A percentile compares a stretch with the other conserved stretches of the same genome.
phyloP scores from a whole-genome alignment of 2,113 vertebrate genomes.

The Taxidea taxus region DNA sequence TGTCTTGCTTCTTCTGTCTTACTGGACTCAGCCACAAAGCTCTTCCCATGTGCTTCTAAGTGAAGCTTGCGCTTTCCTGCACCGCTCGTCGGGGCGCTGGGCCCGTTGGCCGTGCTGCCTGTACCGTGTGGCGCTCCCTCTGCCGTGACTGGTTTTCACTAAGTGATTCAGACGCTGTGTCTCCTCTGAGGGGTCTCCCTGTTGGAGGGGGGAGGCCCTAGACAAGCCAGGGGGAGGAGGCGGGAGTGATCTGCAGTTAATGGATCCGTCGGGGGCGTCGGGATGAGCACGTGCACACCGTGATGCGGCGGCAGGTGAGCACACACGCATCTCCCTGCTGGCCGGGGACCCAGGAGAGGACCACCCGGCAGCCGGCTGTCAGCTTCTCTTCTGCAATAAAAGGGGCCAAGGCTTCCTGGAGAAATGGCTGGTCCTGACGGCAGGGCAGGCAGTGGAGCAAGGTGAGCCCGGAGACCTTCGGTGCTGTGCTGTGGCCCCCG shows the following conservation, averaged over 20 bases:
- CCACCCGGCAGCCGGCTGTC: background rate
- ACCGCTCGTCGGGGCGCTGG: background rate
- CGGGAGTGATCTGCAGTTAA: accelerated
- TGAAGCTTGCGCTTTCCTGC: background rate
- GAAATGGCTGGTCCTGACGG: accelerated
- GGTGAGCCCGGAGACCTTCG: no score
- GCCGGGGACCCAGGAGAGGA: background rate
- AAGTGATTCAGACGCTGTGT: background rate
- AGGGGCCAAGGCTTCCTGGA: background rate
- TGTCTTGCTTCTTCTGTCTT: background rate
- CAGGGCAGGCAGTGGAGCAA: accelerated
- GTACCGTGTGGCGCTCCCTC: background rate
- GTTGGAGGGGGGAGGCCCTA: background rate
- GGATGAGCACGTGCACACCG: accelerated
- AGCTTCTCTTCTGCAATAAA: accelerated
- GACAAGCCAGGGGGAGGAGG: background rate
- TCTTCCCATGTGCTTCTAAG: background rate
- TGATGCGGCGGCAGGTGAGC: accelerated
- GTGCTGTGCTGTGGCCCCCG: background rate
- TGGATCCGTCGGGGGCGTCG: background rate
- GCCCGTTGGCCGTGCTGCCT: background rate
- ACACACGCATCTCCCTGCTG: accelerated
- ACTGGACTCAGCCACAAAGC: accelerated
- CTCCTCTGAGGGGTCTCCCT: background rate
- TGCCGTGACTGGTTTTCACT: background rate